Evolutionary conservation across 2,888 invertebrate species (phyloP).

Genomic region (Ochropleura leucogaster): DNA sequence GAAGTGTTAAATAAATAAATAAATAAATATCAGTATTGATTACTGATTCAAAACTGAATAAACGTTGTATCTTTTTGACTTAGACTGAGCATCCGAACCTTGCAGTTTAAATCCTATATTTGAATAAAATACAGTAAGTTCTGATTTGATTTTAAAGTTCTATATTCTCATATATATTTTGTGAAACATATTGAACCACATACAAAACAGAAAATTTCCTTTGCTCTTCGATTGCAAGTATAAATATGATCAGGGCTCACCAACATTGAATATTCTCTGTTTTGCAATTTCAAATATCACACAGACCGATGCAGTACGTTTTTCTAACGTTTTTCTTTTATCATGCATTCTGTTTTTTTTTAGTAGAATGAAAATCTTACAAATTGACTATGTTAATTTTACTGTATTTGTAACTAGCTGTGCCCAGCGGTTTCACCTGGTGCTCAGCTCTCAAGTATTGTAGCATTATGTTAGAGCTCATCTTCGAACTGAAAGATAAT

Average conservation of each 20-base stretch:
- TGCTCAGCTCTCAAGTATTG: too few relatives aligned
- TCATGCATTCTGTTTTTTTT: constrained; percentile 1
- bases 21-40: too few relatives aligned
- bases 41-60: background rate
- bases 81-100: background rate
- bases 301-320: constrained; percentile 28
- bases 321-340: constrained; percentile 42
- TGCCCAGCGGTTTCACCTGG: too few relatives aligned
- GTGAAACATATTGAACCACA: background rate
- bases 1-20: too few relatives aligned
- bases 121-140: background rate
- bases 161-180: background rate
- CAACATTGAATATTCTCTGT: constrained; percentile 26
- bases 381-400: background rate
- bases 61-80: background rate
- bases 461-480: too few relatives aligned
- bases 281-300: constrained; percentile 48
- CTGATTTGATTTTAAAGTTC: background rate
- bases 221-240: background rate
- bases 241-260: constrained; percentile 12
- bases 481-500: too few relatives aligned
- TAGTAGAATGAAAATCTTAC: background rate
- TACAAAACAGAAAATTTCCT: background rate
- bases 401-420: too few relatives aligned
- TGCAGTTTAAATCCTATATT: background rate